Base-by-base conservation (phyloP, 2,797 vertebrate genomes). In the Hippopotamyrus pictus region DNA sequence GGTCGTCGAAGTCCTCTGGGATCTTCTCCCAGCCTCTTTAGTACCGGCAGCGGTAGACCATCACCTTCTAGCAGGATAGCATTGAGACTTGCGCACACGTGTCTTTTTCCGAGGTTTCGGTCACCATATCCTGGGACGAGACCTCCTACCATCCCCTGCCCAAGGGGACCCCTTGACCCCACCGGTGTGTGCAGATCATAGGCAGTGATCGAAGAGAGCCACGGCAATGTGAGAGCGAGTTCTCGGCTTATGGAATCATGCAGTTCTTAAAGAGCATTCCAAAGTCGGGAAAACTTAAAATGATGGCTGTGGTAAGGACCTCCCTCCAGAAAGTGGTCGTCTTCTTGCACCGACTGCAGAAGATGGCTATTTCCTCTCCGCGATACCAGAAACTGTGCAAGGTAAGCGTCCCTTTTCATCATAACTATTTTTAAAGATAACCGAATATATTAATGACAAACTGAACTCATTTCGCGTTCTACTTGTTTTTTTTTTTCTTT, bases 241-340 rank as follows among this genome's bases (percentile, higher is more conserved):
- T 96, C 93, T 95, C 94, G 93, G 94, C 95, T 96, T 96, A 96
- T 96, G 73, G 14, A 79, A 79, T 79, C 94, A 97, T 97, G 97
- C 96, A 96, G 96, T 96, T 97, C 95, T 95, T 96, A 95, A 96
- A 95, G 94, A 95, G 94, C 94, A 94, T 97, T 92, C 95, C 96
- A 93, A 96, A 96, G 95, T 95, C 96, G 95, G 95, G 95, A 94
- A 96, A 96, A 96, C 95, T 96, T 96, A 96, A 96, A 95, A 97
- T 97, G 96, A 97, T 97, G 96, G 96, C 96, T 93, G 95, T 97
- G 93, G 96, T 97, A 95, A 97, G 96, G 95, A 96, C 96, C 17
- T 97, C 97, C 93, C 95, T 97, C 92, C 97, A 97, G 95, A 97
- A 97, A 96, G 96, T 97, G 96, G 96, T 97, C 93, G 94, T 97